Percentiles rank a stretch among this genome's conserved stretches.
Evolutionary conservation across 2,797 vertebrate species (phyloP).

Genomic region (Gallinago solitaria): DNA sequence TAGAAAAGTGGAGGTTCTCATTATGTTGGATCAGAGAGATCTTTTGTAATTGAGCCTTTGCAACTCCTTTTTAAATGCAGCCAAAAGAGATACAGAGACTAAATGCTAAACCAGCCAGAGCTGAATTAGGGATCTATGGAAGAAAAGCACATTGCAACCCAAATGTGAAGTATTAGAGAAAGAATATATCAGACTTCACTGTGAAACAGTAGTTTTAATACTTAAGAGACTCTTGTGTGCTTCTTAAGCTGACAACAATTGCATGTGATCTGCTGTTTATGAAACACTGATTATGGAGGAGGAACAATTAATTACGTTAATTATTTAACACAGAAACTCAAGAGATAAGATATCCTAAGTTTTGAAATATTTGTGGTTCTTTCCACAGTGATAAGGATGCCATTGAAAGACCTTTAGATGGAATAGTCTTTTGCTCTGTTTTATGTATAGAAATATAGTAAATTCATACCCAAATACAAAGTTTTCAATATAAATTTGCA

Average conservation of each 20-base stretch:
- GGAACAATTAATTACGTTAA: not conserved
- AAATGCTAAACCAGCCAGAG: not conserved
- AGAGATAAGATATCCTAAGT: not conserved
- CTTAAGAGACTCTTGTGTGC: not conserved
- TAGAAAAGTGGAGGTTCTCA: not conserved
- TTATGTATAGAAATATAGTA: not conserved
- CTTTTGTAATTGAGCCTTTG: not conserved
- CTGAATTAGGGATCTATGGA: not conserved
- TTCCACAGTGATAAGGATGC: not conserved
- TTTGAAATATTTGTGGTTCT: not conserved
- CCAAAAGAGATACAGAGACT: not conserved
- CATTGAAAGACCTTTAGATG: not conserved
- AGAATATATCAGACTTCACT: not conserved
- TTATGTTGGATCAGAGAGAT: not conserved
- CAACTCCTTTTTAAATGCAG: not conserved
- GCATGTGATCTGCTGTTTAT: not conserved
- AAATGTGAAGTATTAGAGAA: not conserved
- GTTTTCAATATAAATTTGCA: not conserved
- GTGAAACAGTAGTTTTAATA: not conserved
- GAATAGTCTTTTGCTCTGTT: not conserved
- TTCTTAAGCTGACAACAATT: not conserved
- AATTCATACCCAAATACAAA: fast-evolving
- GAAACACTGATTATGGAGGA: not conserved
- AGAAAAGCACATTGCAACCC: not conserved
- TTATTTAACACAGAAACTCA: not conserved